phyloP scores from a whole-genome alignment of 2,113 vertebrate species.

The Hydrolagus affinis region DNA sequence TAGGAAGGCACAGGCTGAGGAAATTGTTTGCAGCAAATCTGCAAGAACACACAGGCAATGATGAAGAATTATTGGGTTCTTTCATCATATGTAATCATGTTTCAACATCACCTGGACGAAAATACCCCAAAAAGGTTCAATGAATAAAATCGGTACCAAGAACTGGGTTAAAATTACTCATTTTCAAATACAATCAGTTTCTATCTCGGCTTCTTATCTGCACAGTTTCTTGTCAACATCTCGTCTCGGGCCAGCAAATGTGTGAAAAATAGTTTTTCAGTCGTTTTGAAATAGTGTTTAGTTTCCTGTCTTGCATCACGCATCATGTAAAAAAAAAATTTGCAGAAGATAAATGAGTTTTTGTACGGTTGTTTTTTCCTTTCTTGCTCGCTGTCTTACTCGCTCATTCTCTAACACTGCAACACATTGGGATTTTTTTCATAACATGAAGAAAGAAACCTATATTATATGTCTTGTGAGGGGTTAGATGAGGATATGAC shows the following conservation, averaged over 20 bases:
- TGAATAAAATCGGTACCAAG: background rate
- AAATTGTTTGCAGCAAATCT: too few relatives aligned
- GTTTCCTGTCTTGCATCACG: background rate
- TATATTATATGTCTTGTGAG: too few relatives aligned
- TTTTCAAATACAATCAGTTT: conserved; percentile 2
- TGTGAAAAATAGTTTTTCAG: background rate
- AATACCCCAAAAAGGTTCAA: background rate
- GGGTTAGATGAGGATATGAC: too few relatives aligned
- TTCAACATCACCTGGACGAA: too few relatives aligned
- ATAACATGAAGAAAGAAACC: background rate
- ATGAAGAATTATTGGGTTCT: too few relatives aligned
- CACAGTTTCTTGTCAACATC: background rate
- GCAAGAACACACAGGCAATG: too few relatives aligned
- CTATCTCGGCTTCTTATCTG: background rate
- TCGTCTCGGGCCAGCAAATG: background rate
- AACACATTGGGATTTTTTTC: background rate
- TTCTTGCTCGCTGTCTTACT: background rate
- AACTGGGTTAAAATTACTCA: background rate
- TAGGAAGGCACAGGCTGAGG: too few relatives aligned
- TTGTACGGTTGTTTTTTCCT: background rate
- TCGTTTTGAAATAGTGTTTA: background rate
- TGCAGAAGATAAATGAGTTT: conserved; percentile 11
- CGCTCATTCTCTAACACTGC: background rate
- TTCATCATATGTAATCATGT: too few relatives aligned
- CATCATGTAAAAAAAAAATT: background rate